A percentile compares a stretch with the other conserved stretches of the same genome.
phyloP scores from a whole-genome alignment of 2,888 invertebrate genomes.

The Napeogenes inachia region DNA sequence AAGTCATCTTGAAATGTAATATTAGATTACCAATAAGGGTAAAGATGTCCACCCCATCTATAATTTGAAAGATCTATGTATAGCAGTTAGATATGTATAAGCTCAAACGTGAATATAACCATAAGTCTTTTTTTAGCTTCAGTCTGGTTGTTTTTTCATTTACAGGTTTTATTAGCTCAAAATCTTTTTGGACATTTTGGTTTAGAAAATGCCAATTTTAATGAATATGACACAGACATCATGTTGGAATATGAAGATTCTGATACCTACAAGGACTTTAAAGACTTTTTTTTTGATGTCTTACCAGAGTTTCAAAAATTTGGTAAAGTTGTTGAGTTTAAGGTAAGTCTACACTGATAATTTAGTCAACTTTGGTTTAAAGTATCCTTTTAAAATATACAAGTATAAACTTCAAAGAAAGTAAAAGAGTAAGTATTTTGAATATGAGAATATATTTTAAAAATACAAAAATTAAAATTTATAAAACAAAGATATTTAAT shows the following conservation, averaged over 20 bases:
- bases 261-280: constrained; percentile 88
- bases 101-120: background rate
- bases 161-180: constrained; percentile 79
- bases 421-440: too few species aligned
- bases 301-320: constrained; percentile 87
- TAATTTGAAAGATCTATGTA: too few species aligned
- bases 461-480: constrained; percentile 11
- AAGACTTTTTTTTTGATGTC: constrained; percentile 91
- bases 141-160: background rate
- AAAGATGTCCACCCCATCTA: too few species aligned
- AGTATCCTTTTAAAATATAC: constrained; percentile 44
- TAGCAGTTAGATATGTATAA: too few species aligned
- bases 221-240: constrained; percentile 89
- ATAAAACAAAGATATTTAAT: background rate
- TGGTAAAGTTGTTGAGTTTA: constrained; percentile 81
- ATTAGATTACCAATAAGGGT: too few species aligned
- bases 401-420: too few species aligned
- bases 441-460: background rate
- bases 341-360: constrained; percentile 64
- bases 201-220: constrained; percentile 82
- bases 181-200: constrained; percentile 92
- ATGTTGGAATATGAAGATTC: constrained; percentile 89
- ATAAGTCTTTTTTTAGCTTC: background rate
- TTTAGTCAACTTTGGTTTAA: background rate
- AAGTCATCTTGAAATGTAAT: too few species aligned